Evolutionary conservation across 1,140 invertebrate genomes (phyloP), one percentile per base, ranked within the genome.

Genomic region (Bombus confusus): DNA sequence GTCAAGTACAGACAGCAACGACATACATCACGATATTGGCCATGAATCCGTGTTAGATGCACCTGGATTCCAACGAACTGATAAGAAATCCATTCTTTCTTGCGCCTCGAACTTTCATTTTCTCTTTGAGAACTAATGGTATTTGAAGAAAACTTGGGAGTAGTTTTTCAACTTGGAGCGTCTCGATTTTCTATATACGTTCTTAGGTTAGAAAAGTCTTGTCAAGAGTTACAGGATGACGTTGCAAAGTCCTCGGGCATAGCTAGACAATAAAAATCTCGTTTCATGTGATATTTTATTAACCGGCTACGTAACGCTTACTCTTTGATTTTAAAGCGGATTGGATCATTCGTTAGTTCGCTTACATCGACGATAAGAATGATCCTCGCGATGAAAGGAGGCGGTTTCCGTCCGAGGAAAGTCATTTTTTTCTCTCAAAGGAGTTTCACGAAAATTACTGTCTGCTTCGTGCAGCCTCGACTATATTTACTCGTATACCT

Each of bases 11-110:
- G 81, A 22, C 74, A 68, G 9, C 18, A 47, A 43, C 81, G 41
- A 68, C 62, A 68, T 68, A 13, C 34, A 77, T 83, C 81, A n/a
- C 62, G 81, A 13, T 41, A 78, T 69, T 68, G n/a, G 43, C 39
- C 31, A 31, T 37, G 43, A 12, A 52, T 66, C 25, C n/a, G 10
- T 37, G 59, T 52, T 52, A 68, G 59, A 34, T 34, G 18, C 25
- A 68, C 9, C 9, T 8, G 34, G 3, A 57, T 57, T 22, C 2
- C 37, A 6, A 0, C 25, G 41, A 52, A 22, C 25, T 28, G 31
- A 15, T n/a, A 31, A 47, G 8, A 68, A 52, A 52, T 8, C 28
- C 4, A 12, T 77, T 77, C 43, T 31, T 78, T 5, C 28, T 12
- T 0, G 1, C 2, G 34, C 37, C 3, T 39, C 41, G 25, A 31